Conservation (phyloP, 2,113 vertebrate genomes). For the Gorsachius goisagi region DNA sequence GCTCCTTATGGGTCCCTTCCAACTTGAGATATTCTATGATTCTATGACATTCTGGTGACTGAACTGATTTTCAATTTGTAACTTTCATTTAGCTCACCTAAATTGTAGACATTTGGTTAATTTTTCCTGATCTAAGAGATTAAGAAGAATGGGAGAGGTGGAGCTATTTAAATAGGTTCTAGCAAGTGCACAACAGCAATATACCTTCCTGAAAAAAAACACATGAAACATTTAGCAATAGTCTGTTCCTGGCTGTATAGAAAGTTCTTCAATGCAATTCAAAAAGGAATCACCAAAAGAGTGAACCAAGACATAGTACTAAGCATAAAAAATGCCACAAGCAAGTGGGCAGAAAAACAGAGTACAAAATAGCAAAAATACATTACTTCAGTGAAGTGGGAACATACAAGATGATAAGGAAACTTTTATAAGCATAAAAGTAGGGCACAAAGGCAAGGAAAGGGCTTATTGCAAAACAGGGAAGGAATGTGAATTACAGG, state of each 20-base stretch:
- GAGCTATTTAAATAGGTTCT: background rate
- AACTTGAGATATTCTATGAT: too few species aligned
- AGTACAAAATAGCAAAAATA: background rate
- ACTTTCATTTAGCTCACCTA: background rate
- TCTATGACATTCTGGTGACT: background rate
- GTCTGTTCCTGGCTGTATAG: background rate
- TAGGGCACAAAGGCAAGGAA: background rate
- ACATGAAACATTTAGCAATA: background rate
- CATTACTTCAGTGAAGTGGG: background rate
- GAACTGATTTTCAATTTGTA: background rate
- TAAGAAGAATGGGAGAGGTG: background rate
- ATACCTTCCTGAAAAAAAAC: background rate
- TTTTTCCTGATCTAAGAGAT: background rate
- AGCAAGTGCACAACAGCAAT: background rate
- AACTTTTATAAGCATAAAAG: background rate
- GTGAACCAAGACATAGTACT: background rate
- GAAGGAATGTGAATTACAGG: background rate
- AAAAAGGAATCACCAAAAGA: background rate
- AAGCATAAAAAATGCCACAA: background rate
- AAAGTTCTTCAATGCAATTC: background rate
- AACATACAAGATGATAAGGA: background rate
- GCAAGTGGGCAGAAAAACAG: background rate
- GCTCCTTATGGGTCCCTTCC: too few species aligned
- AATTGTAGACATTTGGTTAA: background rate
- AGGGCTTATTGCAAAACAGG: background rate